Evolutionary conservation across 2,888 invertebrate species (phyloP), one percentile per base, ranked within the genome.

Genomic region (Plebejus melissa): DNA sequence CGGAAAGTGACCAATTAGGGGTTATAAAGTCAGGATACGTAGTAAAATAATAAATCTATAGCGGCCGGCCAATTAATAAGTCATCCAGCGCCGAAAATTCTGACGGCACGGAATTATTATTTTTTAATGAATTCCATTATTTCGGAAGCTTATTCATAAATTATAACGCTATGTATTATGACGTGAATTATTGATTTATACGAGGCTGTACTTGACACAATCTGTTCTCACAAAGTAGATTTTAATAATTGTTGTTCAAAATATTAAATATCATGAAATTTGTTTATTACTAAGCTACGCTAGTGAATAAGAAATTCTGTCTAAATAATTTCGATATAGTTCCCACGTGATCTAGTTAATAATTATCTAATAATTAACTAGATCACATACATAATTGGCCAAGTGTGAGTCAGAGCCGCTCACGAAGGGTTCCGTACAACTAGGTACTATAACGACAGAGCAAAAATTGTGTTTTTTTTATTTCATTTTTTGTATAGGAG

Each of bases 11-110:
- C 90, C 90, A 93, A 92, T 93, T 91, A 93, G 90, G 87, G 85
- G 90, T 86, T 91, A 90, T 93, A 93, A 91, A 86, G 88, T 86
- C 87, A 83, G 86, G 87, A 88, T 87, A 86, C 86, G 90, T 85
- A 87, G 86, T 93, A 91, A 91, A 93, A 91, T 89, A 91, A 93
- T 93, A 92, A 93, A 93, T 92, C 86, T 86, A 90, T 88, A 83
- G 86, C 85, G 85, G 86, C 88, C 86, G 85, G 83, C 86, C 86
- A 89, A 89, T 91, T 90, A 91, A 91, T 91, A 90, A 89, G 84
- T 81, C 83, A 85, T 83, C 87, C 78, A 77, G 76, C 77, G 79
- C 77, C 76, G 72, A 75, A 80, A 80, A 78, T 79, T 81, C 72
- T 77, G 65, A 77, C 75, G 69, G 72, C 69, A 71, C 60, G 41